Evolutionary conservation across 1,140 invertebrate genomes (phyloP).

Genomic region (Drosophila sulfurigaster): DNA sequence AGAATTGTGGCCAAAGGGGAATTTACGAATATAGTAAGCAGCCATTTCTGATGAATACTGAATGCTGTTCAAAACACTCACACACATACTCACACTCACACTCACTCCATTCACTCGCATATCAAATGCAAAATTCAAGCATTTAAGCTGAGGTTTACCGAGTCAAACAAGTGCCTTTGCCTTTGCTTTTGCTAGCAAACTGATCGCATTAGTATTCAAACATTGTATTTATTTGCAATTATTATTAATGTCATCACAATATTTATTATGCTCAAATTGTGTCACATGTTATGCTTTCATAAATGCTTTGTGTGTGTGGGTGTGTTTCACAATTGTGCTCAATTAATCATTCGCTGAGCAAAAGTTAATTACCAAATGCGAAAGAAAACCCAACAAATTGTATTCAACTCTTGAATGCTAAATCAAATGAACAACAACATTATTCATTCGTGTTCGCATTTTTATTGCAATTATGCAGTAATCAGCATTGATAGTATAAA

Average conservation of each 20-base stretch:
- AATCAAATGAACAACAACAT: no score
- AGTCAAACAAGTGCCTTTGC: constrained; percentile 2
- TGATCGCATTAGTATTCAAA: constrained; percentile 1
- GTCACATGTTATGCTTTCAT: neutral
- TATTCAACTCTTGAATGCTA: no score
- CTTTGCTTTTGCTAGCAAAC: neutral
- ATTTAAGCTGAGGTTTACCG: constrained; percentile 38
- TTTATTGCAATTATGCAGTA: no score
- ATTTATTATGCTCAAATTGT: neutral
- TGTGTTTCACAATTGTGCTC: neutral
- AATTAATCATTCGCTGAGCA: neutral
- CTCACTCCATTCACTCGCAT: neutral
- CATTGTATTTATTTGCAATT: constrained; percentile 2
- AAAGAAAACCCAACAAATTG: no score
- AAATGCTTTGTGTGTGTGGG: neutral
- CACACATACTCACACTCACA: neutral
- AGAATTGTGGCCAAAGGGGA: neutral
- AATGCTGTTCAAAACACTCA: constrained; percentile 2
- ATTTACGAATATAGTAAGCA: constrained; percentile 1
- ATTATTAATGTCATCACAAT: neutral
- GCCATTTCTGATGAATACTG: constrained; percentile 20
- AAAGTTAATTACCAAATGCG: neutral
- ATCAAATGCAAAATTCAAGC: neutral
- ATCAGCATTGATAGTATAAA: no score
- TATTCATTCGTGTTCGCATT: no score